Evolutionary conservation across 2,113 vertebrate genomes (phyloP).

Genomic region (Cnemophilus loriae): DNA sequence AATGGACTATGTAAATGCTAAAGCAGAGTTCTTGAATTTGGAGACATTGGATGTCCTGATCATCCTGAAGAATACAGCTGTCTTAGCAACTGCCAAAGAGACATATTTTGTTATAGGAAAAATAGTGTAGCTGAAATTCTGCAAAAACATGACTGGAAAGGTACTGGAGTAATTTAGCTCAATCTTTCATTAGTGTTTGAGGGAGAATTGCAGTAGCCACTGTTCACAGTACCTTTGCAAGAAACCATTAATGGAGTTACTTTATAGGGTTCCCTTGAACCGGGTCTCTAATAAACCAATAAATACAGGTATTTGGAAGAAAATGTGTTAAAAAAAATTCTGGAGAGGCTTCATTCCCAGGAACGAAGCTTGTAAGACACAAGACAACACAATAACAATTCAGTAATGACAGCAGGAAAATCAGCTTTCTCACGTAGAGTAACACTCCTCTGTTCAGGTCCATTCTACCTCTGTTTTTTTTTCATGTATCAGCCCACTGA

Average conservation of each 20-base stretch:
- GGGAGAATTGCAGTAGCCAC: neutral
- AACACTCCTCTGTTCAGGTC: neutral
- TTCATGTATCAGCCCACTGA: neutral
- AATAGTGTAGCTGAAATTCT: neutral
- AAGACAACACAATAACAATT: neutral
- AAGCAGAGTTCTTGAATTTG: neutral
- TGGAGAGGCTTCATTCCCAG: neutral
- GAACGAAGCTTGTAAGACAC: neutral
- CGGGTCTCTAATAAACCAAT: neutral
- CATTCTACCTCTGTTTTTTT: neutral
- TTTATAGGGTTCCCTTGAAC: neutral
- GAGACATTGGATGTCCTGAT: neutral
- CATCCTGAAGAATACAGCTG: neutral
- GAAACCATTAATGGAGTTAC: neutral
- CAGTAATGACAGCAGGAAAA: neutral
- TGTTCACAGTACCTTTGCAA: neutral
- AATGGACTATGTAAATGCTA: neutral
- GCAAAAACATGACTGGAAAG: neutral
- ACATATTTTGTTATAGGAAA: neutral
- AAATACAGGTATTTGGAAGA: neutral
- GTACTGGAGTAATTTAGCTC: neutral
- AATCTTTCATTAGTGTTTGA: neutral
- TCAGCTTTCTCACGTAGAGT: neutral
- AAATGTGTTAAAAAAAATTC: fast-evolving
- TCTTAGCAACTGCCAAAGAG: neutral